Base-by-base conservation (phyloP, 1,140 invertebrate species). In the Chironomus striatipennis region DNA sequence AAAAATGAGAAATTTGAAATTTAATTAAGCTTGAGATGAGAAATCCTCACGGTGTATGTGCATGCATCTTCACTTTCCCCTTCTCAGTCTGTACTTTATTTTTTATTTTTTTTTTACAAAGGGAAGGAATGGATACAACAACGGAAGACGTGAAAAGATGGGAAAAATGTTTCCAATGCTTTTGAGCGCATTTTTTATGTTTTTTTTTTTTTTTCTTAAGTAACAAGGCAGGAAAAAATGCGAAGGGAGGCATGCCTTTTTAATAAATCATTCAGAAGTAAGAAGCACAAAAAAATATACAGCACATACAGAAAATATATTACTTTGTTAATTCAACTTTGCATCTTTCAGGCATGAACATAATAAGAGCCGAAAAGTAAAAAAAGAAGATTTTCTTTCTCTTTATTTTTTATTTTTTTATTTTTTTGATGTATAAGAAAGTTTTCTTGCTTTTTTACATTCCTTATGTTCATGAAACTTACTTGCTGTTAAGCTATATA, bases 311-410 rank as follows among this genome's bases (percentile, higher is more conserved):
- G 65, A 10, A 70, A 70, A 70, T 70, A 70, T 70, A 70, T 70
- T 70, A 70, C 65, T 70, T 70, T 70, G 17, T 70, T 70, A 70
- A 70, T 70, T 70, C 65, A 70, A 70, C 65, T 70, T 70, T 70
- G 65, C 65, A 70, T 21, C 65, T 18, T 34, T 57, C 65, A 70
- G n/a, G 10, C 9, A n/a, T n/a, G 47, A 10, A 57, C 9, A 57
- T n/a, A 57, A 57, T n/a, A 57, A 57, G 9, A 57, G 10, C 9
- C 9, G 47, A 57, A 57, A 57, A 57, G n/a, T 12, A 57, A 57
- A 57, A 43, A 34, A 34, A 34, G 24, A 34, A 34, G 24, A 34
- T 34, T 34, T 34, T 34, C 24, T 34, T 34, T 43, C 12, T 7
- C 7, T 12, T 43, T 7, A n/a, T n/a, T n/a, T n/a, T n/a, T n/a